Evolutionary conservation across 2,888 invertebrate genomes (phyloP).

Genomic region (Monoplex corrugatus): DNA sequence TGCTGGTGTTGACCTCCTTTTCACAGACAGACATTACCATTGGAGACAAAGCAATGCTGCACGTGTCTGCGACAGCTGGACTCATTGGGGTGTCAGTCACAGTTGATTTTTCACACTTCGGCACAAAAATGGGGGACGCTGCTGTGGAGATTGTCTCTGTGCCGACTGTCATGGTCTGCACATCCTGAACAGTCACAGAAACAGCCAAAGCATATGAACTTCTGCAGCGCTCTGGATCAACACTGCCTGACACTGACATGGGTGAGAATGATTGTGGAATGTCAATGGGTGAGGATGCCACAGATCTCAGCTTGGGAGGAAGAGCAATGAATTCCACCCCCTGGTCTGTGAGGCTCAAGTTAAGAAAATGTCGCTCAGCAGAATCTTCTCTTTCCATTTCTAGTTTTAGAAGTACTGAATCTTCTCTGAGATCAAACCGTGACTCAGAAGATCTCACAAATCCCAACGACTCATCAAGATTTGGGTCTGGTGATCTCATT

Average conservation of each 20-base stretch:
- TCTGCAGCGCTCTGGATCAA: not conserved
- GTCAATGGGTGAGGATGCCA: not conserved
- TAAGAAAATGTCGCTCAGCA: not conserved
- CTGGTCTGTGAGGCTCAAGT: not conserved
- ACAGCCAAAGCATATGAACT: not conserved
- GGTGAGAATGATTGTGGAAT: not conserved
- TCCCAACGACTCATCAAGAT: not conserved
- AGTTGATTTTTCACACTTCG: not conserved
- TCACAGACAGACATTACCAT: slow-evolving; percentile 4
- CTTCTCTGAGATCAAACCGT: slow-evolving; percentile 19
- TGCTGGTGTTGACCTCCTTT: not conserved
- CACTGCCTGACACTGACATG: not conserved
- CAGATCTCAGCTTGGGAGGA: slow-evolving; percentile 11
- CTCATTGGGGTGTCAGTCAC: not conserved
- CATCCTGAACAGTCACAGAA: not conserved
- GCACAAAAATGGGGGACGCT: not conserved
- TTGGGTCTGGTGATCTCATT: not conserved
- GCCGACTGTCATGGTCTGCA: not conserved
- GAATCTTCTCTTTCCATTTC: not conserved
- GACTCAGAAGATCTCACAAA: slow-evolving; percentile 34
- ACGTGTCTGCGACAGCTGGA: not conserved
- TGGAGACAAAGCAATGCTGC: slow-evolving; percentile 22
- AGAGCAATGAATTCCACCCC: slow-evolving; percentile 16
- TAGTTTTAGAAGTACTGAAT: not conserved
- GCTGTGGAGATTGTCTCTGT: not conserved